Evolutionary conservation across 2,797 vertebrate genomes (phyloP).

Genomic region (Apogon talboti): DNA sequence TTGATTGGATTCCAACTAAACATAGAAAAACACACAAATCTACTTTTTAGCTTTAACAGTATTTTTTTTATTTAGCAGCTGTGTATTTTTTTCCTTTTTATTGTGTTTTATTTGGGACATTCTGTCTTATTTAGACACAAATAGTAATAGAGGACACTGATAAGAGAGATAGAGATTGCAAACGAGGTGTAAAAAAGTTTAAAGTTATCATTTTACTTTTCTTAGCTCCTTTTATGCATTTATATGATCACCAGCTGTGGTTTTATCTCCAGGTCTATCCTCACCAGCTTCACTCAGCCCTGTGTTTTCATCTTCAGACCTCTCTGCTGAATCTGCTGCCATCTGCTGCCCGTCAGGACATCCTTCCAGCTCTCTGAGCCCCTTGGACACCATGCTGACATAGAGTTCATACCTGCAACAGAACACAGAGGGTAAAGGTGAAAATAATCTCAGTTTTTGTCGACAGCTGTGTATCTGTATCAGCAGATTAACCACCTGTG

Average conservation of each 20-base stretch:
- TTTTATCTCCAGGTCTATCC: conserved; percentile 5
- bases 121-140: too few species aligned
- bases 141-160: too few species aligned
- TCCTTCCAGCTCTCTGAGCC: conserved; percentile 86
- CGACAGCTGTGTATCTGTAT: not conserved
- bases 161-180: too few species aligned
- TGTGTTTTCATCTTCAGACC: not conserved
- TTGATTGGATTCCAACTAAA: not conserved
- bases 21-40: not conserved
- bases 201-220: not conserved
- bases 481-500: conserved; percentile 83
- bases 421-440: conserved; percentile 2
- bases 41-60: not conserved
- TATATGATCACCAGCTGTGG: not conserved
- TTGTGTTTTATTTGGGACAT: too few species aligned
- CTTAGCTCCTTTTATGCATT: conserved; percentile 36
- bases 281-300: conserved; percentile 33
- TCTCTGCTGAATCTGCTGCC: conserved; percentile 56
- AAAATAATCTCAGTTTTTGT: conserved; percentile 1
- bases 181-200: too few species aligned
- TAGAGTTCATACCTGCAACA: conserved; percentile 87
- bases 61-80: too few species aligned
- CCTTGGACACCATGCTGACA: conserved; percentile 86
- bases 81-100: too few species aligned
- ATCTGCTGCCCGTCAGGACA: conserved; percentile 3